These are phyloP conservation scores for Macaca nemestrina DNA, from an alignment of 2,113 vertebrate species.

Conservation along the genomic window DNA sequence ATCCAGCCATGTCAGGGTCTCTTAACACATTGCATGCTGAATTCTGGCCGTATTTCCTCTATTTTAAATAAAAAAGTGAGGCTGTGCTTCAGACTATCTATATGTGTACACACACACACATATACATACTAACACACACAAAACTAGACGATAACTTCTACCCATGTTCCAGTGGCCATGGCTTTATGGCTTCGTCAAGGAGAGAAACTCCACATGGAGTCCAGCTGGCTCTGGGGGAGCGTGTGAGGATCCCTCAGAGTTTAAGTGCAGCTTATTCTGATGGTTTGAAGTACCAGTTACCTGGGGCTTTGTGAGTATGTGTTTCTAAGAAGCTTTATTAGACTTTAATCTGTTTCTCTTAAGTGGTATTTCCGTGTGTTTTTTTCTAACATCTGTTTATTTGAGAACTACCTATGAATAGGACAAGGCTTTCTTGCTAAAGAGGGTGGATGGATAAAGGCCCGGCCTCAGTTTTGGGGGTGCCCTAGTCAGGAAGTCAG, in stretches of 20 bases:
- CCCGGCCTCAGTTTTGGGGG: neutral
- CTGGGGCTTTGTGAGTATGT: no score
- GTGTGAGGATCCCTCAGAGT: accelerated
- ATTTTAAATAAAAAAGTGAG: neutral
- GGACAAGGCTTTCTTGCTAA: neutral
- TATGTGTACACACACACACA: no score
- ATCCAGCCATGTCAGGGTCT: neutral
- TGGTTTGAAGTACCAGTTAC: neutral
- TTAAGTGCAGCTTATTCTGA: neutral
- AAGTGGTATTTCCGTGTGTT: neutral
- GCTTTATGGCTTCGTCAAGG: neutral
- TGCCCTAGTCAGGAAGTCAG: neutral
- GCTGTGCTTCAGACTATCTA: neutral
- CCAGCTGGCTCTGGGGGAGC: no score
- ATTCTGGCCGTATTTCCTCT: neutral
- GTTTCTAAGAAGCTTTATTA: neutral
- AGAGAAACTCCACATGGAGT: neutral
- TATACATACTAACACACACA: no score
- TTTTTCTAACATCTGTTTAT: neutral
- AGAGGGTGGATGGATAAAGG: neutral
- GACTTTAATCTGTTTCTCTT: neutral
- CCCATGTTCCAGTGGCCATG: no score
- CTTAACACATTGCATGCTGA: neutral
- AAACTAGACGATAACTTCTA: neutral
- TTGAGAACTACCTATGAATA: neutral